Evolutionary conservation across 2,888 invertebrate species (phyloP).

Genomic region (Lycia hirtaria): DNA sequence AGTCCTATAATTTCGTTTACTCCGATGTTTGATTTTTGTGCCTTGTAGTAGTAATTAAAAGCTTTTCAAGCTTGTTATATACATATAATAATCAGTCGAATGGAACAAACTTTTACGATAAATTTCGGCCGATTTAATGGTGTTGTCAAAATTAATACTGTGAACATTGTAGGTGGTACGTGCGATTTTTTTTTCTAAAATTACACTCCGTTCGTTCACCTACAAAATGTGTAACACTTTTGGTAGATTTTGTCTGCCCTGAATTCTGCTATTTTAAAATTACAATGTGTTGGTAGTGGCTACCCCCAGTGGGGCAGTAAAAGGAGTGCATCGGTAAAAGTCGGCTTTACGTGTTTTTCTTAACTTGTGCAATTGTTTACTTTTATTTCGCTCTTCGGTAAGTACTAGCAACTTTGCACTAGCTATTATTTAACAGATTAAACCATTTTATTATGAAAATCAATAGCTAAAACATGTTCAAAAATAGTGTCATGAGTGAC

Average conservation of each 20-base stretch:
- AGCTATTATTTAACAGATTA: too few species aligned
- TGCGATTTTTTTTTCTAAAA: constrained; percentile 51
- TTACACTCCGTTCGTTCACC: constrained; percentile 60
- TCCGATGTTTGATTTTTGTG: too few species aligned
- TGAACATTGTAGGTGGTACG: constrained; percentile 8
- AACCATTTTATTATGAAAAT: too few species aligned
- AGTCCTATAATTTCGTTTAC: background rate
- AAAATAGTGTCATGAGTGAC: background rate
- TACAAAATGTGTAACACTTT: constrained; percentile 56
- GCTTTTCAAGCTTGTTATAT: background rate
- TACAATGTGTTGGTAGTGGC: constrained; percentile 13
- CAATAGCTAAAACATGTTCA: background rate
- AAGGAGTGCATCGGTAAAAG: constrained; percentile 20
- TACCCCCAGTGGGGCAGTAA: constrained; percentile 16
- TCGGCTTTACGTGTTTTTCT: background rate
- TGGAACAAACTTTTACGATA: background rate
- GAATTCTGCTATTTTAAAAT: constrained; percentile 48
- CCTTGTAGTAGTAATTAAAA: too few species aligned
- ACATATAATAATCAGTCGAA: background rate
- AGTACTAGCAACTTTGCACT: constrained; percentile 3
- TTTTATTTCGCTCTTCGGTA: background rate
- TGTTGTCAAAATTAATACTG: constrained; percentile 14
- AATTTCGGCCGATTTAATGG: background rate
- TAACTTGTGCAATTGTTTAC: constrained; percentile 9
- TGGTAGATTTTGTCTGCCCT: constrained; percentile 48